Conservation (phyloP, 2,888 invertebrate species). For the Mythimna albipuncta region DNA sequence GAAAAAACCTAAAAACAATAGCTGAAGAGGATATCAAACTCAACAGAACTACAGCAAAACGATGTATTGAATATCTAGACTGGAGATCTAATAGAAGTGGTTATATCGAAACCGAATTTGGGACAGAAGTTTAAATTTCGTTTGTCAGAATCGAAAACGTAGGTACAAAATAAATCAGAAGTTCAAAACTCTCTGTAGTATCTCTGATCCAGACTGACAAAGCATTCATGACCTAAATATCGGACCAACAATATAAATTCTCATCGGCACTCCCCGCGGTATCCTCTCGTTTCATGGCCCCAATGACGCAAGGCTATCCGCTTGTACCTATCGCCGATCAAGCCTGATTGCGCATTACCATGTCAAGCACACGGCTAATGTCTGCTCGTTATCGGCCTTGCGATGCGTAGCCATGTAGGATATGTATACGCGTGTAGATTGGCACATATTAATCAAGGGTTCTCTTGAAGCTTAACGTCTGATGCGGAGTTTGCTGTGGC, state of each 20-base stretch:
- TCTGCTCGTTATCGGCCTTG: constrained; percentile 69
- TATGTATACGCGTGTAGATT: not conserved
- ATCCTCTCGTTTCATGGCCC: constrained; percentile 56
- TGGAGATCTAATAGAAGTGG: too few relatives aligned
- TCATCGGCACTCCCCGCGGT: constrained; percentile 1
- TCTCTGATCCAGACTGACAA: not conserved
- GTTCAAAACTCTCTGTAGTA: too few relatives aligned
- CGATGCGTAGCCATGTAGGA: constrained; percentile 24
- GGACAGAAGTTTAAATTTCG: too few relatives aligned
- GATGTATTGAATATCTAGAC: too few relatives aligned
- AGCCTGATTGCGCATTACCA: constrained; percentile 79
- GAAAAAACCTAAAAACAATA: too few relatives aligned
- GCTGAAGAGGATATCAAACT: too few relatives aligned
- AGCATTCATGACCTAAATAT: not conserved
- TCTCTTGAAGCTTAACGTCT: constrained; percentile 20
- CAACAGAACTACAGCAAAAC: too few relatives aligned
- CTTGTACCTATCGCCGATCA: constrained; percentile 72
- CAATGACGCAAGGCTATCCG: constrained; percentile 62
- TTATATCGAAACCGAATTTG: too few relatives aligned
- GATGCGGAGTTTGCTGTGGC: not conserved
- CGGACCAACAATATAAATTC: not conserved
- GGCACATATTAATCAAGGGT: constrained; percentile 27
- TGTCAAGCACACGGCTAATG: constrained; percentile 76
- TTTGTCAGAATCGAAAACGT: too few relatives aligned
- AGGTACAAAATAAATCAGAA: too few relatives aligned